Conservation (phyloP, 2,113 vertebrate species). For the Sceloporus undulatus region DNA sequence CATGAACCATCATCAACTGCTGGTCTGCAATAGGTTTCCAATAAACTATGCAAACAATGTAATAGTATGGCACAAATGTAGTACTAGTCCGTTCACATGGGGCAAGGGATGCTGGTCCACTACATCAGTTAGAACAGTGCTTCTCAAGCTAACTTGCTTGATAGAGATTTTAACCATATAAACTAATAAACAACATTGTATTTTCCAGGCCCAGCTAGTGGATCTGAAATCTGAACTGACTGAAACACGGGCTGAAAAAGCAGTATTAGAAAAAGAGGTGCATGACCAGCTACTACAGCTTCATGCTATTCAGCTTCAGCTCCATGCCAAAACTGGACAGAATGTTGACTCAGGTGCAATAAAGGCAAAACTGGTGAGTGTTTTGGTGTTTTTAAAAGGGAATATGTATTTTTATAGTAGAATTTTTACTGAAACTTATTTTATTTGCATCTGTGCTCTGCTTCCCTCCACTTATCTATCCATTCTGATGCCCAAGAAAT, state of each 20-base stretch:
- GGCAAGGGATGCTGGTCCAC: too few species aligned
- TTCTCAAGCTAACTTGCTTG: neutral
- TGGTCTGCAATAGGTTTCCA: too few species aligned
- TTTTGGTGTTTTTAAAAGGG: neutral
- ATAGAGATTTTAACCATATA: slow-evolving; percentile 12
- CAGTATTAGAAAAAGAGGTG: slow-evolving; percentile 91
- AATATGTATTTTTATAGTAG: neutral
- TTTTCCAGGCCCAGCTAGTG: slow-evolving; percentile 92
- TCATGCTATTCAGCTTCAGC: slow-evolving; percentile 93
- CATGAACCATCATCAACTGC: too few species aligned
- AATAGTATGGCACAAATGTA: too few species aligned
- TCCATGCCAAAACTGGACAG: slow-evolving; percentile 92
- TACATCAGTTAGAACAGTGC: too few species aligned
- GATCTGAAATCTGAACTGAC: slow-evolving; percentile 96
- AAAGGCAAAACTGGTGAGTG: slow-evolving; percentile 93
- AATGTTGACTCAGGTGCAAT: slow-evolving; percentile 90
- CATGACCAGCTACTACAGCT: slow-evolving; percentile 92
- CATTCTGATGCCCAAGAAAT: neutral
- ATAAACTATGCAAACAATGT: too few species aligned
- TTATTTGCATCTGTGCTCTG: neutral
- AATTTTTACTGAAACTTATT: neutral
- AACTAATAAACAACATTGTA: neutral
- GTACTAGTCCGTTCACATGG: too few species aligned
- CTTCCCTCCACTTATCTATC: neutral
- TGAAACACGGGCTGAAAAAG: slow-evolving; percentile 90